Evolutionary conservation across 1,140 invertebrate species (phyloP).

Genomic region (Pachyrhynchus sulphureomaculatus): DNA sequence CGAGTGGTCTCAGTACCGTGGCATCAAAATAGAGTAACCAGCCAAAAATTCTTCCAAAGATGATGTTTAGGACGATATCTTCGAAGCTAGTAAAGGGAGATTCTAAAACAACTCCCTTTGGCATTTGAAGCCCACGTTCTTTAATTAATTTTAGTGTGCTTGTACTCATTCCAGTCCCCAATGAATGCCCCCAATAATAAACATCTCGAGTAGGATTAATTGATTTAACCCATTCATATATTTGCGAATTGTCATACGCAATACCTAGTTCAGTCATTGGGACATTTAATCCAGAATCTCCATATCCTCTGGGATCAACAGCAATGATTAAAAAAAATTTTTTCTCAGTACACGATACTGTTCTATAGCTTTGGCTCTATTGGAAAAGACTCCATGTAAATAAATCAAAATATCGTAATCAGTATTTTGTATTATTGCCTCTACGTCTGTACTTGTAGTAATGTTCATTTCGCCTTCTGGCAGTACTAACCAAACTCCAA

Average conservation of each 20-base stretch:
- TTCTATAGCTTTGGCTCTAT: conserved; percentile 30
- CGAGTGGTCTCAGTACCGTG: conserved; percentile 68
- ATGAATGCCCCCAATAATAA: conserved; percentile 88
- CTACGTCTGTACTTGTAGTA: conserved; percentile 18
- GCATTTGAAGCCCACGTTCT: conserved; percentile 54
- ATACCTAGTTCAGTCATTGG: conserved; percentile 74
- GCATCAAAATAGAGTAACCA: conserved; percentile 71
- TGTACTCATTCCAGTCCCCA: conserved; percentile 67
- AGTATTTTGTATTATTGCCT: conserved; percentile 24
- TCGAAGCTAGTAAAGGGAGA: conserved; percentile 84
- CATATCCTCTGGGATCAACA: conserved; percentile 91
- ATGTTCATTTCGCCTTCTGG: conserved; percentile 32
- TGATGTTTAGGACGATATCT: conserved; percentile 77
- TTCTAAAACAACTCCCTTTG: conserved; percentile 77
- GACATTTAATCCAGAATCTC: conserved; percentile 69
- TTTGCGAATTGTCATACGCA: conserved; percentile 73
- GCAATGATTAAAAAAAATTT: conserved; percentile 75
- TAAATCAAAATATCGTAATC: conserved; percentile 36
- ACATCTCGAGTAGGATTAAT: conserved; percentile 55
- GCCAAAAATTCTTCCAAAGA: conserved; percentile 62
- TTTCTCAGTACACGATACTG: conserved; percentile 38
- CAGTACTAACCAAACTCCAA: conserved; percentile 44
- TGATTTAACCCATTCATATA: conserved; percentile 74
- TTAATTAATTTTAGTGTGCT: conserved; percentile 55
- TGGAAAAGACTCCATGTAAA: conserved; percentile 44